Evolutionary conservation across 2,888 invertebrate species (phyloP), one percentile per base, ranked within the genome.

Genomic region (Drosophila falleni): DNA sequence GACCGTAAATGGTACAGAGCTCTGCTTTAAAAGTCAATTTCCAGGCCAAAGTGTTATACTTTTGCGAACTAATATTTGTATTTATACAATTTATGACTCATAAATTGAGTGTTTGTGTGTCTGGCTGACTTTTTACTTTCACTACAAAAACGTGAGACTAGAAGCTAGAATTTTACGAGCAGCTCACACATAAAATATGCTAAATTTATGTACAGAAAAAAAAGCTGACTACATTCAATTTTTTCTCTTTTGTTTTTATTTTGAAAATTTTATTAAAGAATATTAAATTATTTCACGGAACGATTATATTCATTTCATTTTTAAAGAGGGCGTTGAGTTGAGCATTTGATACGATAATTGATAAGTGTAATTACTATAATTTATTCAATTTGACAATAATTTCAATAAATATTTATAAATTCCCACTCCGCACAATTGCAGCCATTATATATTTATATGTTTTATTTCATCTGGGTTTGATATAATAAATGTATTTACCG

Each of bases 41-140:
- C 51, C 58, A 54, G 5, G 8, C 46, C 4, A 60, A 75, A 69
- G 60, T 61, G 54, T 58, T 23, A 16, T 61, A 31, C 33, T 61
- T 62, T 44, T 63, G 59, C 53, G 16, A 62, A 59, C 65, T 50
- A 72, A 70, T 71, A 76, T 80, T 76, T 80, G 55, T 65, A 46
- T 53, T 76, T 46, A 19, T 51, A 55, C 71, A 74, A 69, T 79
- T 79, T 69, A 80, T 75, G 76, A 55, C 62, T 70, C 65, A 75
- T 70, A 75, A 76, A 76, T 76, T 60, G 56, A 39, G 61, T 60
- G 47, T 60, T 69, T 75, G 29, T 39, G 67, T 42, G 46, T 29
- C 0, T 26, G n/a, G 1, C n/a, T 46, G 1, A 3, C 49, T 67
- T 47, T 60, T 67, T 53, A 61, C 64, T 46, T 51, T 59, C 50